Evolutionary conservation across 2,113 vertebrate genomes (phyloP), one percentile per base, ranked within the genome.

Genomic region (Sapajus apella): DNA sequence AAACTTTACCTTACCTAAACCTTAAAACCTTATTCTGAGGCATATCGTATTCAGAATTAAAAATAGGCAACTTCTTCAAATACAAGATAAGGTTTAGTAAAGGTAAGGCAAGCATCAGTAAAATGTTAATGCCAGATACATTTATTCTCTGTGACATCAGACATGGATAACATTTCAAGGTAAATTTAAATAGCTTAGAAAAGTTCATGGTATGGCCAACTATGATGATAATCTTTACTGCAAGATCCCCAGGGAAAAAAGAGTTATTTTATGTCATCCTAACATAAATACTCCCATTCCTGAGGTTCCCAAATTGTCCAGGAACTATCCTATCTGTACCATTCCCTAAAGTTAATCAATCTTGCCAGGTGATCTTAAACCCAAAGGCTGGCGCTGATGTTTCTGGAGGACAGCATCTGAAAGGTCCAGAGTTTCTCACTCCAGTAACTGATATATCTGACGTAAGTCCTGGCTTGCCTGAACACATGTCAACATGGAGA

Each of bases 1-100:
- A 89, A 85, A 94, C 18, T 8, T 45, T 47, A 32, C 18, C 14
- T 91, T 70, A 92, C 35, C 47, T 79, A 84, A 90, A 90, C 4
- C 17, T 83, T 82, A 96, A 94, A 88, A 77, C 17, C 23, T 91
- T 87, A 85, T 25, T n/a, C 81, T 58, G 35, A 93, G 47, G 83
- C 14, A 77, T 5, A 50, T 4, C 79, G 52, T 52, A 43, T 87
- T 91, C 35, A 87, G 58, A 93, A 90, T 30, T 83, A 58, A 96
- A 92, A 81, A 82, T n/a, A 88, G 45, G 23, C 23, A 95, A 73
- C 25, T 16, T 66, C 25, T 91, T 94, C 55, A 77, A 45, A 43
- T 56, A 94, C 20, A 97, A 84, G 55, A 23, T 50, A 50, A 92
- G 27, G 18, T 40, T 85, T 43, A 84, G 6, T 7, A 30, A 89